A percentile compares a stretch with the other conserved stretches of the same genome.
Evolutionary conservation across 2,113 vertebrate genomes (phyloP).

Genomic region (Spizaetus ornatus): DNA sequence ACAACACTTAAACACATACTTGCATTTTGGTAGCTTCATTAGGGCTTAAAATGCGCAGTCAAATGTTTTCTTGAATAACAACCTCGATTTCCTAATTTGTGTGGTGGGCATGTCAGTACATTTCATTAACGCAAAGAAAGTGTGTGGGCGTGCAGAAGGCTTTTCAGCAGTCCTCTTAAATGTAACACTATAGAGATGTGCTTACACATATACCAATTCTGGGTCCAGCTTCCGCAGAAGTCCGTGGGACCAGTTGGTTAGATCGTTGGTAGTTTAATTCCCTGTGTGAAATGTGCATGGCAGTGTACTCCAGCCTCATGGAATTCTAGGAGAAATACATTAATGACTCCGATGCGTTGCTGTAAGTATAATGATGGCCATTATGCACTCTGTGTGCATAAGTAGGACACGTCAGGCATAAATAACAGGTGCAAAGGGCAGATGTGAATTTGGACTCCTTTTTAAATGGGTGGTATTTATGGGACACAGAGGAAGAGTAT

Average conservation of each 20-base stretch:
- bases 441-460: not conserved
- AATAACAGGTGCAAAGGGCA: not conserved
- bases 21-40: not conserved
- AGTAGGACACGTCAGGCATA: not conserved
- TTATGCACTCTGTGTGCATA: not conserved
- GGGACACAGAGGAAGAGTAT: not conserved
- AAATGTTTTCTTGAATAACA: not conserved
- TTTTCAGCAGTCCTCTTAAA: not conserved
- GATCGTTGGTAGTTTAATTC: not conserved
- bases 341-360: not conserved
- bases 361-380: no score
- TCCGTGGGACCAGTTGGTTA: not conserved
- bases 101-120: not conserved
- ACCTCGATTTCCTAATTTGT: not conserved
- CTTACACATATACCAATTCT: accelerated
- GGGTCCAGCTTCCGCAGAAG: not conserved
- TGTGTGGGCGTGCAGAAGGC: not conserved
- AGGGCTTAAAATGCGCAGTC: not conserved
- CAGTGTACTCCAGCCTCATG: accelerated
- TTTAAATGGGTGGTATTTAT: not conserved
- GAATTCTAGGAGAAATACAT: not conserved
- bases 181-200: not conserved
- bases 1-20: not conserved
- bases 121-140: not conserved
- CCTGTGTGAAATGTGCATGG: not conserved